These are phyloP conservation scores for Synaphobranchus kaupii DNA, from an alignment of 2,797 vertebrate genomes.

Conservation along the genomic window DNA sequence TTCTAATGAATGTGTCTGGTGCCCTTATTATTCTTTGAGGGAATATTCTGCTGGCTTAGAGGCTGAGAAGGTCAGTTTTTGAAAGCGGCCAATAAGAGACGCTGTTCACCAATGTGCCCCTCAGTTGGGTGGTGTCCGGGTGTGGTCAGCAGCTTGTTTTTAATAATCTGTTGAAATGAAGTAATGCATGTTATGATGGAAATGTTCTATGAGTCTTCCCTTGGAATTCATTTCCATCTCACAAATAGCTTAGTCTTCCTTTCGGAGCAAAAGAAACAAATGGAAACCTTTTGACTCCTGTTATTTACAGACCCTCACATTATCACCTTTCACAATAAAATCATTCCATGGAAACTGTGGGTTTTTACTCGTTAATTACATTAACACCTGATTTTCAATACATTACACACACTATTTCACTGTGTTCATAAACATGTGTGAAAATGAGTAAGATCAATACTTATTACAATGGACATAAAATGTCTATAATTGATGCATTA, in stretches of 20 bases:
- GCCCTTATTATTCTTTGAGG: conserved; percentile 85
- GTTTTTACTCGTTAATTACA: not conserved
- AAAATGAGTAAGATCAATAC: not conserved
- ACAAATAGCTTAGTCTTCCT: conserved; percentile 18
- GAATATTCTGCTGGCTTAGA: conserved; percentile 67
- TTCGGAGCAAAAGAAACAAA: conserved; percentile 12
- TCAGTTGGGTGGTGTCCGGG: not conserved
- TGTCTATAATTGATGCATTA: not conserved
- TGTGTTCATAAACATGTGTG: not conserved
- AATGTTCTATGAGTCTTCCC: conserved; percentile 27
- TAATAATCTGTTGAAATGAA: conserved; percentile 38
- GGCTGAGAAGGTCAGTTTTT: conserved; percentile 72
- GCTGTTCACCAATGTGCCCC: conserved; percentile 1
- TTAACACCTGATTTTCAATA: not conserved
- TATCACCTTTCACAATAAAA: not conserved
- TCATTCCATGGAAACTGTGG: not conserved
- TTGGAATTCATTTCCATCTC: conserved; percentile 25
- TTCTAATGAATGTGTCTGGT: conserved; percentile 91
- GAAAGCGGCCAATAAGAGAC: conserved; percentile 66
- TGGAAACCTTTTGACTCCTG: not conserved
- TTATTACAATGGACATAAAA: not conserved
- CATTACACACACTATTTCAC: not conserved
- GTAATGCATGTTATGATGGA: not conserved
- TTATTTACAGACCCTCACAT: not conserved
- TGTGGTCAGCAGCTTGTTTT: not conserved